Conservation (phyloP, 2,888 invertebrate species). For the Amphipoea lucens region DNA sequence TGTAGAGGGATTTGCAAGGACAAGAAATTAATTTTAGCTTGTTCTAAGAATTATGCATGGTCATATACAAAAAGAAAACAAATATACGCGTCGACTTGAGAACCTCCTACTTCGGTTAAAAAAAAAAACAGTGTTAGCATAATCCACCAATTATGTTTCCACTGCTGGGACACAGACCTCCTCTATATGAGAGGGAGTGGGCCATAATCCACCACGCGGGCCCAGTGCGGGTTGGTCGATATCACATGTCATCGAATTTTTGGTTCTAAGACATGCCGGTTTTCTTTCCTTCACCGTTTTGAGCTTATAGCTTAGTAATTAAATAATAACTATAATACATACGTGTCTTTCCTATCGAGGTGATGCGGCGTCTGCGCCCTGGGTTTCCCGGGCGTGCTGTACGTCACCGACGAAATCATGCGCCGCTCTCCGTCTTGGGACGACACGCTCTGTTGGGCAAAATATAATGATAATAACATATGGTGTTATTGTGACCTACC, state of each 20-base stretch:
- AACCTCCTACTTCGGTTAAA: background rate
- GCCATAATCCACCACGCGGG: background rate
- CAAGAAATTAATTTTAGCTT: background rate
- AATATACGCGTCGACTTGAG: background rate
- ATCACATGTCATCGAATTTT: background rate
- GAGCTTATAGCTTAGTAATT: background rate
- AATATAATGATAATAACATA: background rate
- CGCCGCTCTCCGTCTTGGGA: slow-evolving; percentile 64
- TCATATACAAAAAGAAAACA: background rate
- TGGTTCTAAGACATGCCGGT: background rate
- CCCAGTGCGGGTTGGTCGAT: background rate
- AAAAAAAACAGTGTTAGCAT: background rate
- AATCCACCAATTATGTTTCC: background rate
- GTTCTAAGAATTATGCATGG: background rate
- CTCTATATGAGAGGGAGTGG: background rate
- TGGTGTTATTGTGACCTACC: background rate
- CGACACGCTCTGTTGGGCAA: slow-evolving; percentile 60
- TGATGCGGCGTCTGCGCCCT: slow-evolving; percentile 77
- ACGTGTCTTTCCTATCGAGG: slow-evolving; percentile 81
- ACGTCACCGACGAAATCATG: slow-evolving; percentile 67
- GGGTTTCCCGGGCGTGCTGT: slow-evolving; percentile 76
- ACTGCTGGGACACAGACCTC: background rate
- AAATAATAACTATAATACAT: slow-evolving; percentile 25
- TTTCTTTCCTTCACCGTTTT: background rate
- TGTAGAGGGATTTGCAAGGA: background rate